Evolutionary conservation across 2,113 vertebrate genomes (phyloP).

Genomic region (human (Homo sapiens)): DNA sequence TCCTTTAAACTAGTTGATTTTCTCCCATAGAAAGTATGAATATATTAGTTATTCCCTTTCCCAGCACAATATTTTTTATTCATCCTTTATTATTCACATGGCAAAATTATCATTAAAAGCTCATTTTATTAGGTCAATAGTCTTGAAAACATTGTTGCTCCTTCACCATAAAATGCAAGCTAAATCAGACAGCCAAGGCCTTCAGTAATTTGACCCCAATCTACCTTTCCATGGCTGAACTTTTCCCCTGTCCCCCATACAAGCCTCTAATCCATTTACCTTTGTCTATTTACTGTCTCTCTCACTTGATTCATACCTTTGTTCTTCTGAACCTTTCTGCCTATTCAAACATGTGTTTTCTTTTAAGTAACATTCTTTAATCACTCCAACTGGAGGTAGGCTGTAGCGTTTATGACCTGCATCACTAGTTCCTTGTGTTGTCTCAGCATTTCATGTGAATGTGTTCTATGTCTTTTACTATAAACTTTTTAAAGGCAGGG

Average conservation of each 20-base stretch:
- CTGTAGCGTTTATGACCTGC: not conserved
- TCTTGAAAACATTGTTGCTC: not conserved
- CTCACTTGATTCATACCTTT: not conserved
- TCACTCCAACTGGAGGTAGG: not conserved
- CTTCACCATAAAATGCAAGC: not conserved
- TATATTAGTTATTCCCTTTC: not conserved
- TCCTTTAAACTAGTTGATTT: not conserved
- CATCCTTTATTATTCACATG: not conserved
- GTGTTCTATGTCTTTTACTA: not conserved
- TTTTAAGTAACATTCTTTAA: not conserved
- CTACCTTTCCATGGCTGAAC: not conserved
- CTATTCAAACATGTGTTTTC: not conserved
- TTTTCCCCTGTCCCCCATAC: not conserved
- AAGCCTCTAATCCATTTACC: not conserved
- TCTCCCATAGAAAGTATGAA: not conserved
- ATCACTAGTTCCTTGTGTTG: not conserved
- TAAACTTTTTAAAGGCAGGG: not conserved
- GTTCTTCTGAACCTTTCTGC: not conserved
- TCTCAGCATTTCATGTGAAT: not conserved
- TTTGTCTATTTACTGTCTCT: not conserved
- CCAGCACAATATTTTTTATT: not conserved
- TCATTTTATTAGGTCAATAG: conserved; percentile 5
- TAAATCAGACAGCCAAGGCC: not conserved
- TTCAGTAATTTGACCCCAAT: not conserved
- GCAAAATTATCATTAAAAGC: not conserved